Evolutionary conservation across 2,888 invertebrate genomes (phyloP), one percentile per base, ranked within the genome.

Genomic region (Sepiola atlantica): DNA sequence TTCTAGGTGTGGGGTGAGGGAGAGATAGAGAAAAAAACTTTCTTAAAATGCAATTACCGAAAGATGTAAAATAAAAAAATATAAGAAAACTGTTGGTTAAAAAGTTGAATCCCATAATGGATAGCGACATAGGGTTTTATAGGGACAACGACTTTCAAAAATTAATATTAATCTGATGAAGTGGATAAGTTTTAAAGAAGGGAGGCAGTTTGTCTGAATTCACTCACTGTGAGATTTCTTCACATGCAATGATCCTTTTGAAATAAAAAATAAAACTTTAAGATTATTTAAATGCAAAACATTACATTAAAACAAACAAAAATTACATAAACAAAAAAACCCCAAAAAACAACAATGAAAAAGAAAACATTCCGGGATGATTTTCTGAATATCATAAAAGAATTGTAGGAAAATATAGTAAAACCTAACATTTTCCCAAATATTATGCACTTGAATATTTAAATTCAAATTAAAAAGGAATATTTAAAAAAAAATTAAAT

Each of bases 221-320:
- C n/a, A 77, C 77, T 77, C 77, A 77, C 77, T 77, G n/a, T 77
- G 12, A 77, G 77, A n/a, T n/a, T 77, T 77, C 77, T n/a, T 77
- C 77, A n/a, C 77, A 77, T 16, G 16, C 18, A 77, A 16, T n/a
- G n/a, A 32, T 77, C 77, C 77, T 77, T 77, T 77, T 77, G 77
- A 77, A 77, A 77, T 77, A 28, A 28, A 14, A 24, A 28, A 28
- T 14, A 24, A 77, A 77, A 77, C 45, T 45, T 45, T 45, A 45
- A 77, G n/a, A 77, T 57, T 57, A 57, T 24, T 24, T 57, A 1
- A n/a, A 77, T 45, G 8, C 45, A 32, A 77, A 32, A 77, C 14
- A n/a, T 77, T 32, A 2, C 12, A 14, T n/a, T 1, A n/a, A 77
- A 32, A 16, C n/a, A n/a, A 77, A 32, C 16, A 77, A n/a, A 77